Evolutionary conservation across 1,140 invertebrate genomes (phyloP), one percentile per base, ranked within the genome.

Genomic region (Drosophila guanche): DNA sequence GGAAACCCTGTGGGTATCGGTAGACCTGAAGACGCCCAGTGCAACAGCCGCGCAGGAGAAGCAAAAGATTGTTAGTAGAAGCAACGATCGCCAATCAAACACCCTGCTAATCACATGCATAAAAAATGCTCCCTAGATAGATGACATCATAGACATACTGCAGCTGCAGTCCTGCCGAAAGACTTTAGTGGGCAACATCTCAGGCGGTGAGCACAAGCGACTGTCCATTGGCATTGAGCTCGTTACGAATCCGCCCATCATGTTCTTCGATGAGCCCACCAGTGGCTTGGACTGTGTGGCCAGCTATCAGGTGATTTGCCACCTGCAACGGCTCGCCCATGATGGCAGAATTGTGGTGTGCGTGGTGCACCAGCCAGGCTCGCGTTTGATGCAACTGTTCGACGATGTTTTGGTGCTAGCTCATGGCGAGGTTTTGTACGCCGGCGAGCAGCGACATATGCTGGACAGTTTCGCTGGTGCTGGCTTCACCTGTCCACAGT

Each of bases 281-380:
- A 96, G 95, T 86, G 96, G 96, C 0, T 92, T 97, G 40, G 96
- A 97, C 80, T 96, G 95, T 71, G 94, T 92, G 61, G 94, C 94
- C 58, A 95, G 94, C 73, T 94, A 93, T 93, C 96, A 95, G 76
- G 94, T 95, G 23, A 93, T 96, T 10, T 94, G 91, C 14, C 92
- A 95, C 4, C 85, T 96, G 7, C 94, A 95, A 63, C 92, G 92
- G 5, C 92, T 98, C 45, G 95, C 96, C 1, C 91, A 92, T 41
- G 93, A 93, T 22, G 96, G 96, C 0, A 93, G 96, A 37, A 97
- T 96, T 0, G 94, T 98, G 25, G 94, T 96, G 4, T 97, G 96
- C 80, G 95, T 96, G 7, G 95, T 98, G 68, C 97, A 98, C 92
- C 97, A 98, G 80, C 97, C 97, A 0, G 97, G 96, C 50, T 97